Evolutionary conservation across 1,140 invertebrate species (phyloP).

Genomic region (Zaprionus gabonicus): DNA sequence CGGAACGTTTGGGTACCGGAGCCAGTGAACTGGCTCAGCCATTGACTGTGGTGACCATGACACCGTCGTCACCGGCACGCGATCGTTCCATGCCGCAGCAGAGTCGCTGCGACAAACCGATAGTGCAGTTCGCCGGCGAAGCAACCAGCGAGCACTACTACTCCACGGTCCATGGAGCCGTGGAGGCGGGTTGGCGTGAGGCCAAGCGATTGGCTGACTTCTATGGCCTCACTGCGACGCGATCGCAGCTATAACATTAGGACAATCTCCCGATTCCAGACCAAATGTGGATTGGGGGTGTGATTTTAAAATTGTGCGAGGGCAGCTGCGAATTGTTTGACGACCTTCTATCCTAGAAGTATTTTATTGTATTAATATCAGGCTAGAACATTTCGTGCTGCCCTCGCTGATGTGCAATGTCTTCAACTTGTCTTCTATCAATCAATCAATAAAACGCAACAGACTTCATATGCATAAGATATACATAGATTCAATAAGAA

Average conservation of each 20-base stretch:
- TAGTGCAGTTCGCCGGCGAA: slow-evolving; percentile 90
- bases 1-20: slow-evolving; percentile 85
- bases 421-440: slow-evolving; percentile 26
- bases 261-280: not conserved
- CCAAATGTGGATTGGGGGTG: not conserved
- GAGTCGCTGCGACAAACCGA: slow-evolving; percentile 85
- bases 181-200: slow-evolving; percentile 91
- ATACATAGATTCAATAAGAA: slow-evolving; percentile 14
- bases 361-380: slow-evolving; percentile 11
- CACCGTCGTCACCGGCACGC: slow-evolving; percentile 37
- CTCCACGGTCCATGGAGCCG: slow-evolving; percentile 92
- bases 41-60: slow-evolving; percentile 65
- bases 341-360: not conserved
- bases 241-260: slow-evolving; percentile 72
- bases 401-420: not conserved
- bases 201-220: slow-evolving; percentile 86
- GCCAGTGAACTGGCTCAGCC: slow-evolving; percentile 85
- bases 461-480: slow-evolving; percentile 61
- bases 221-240: slow-evolving; percentile 61
- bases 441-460: slow-evolving; percentile 65
- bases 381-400: not conserved
- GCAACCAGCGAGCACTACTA: slow-evolving; percentile 89
- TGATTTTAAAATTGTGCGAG: not conserved
- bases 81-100: slow-evolving; percentile 40
- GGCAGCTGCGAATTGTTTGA: not conserved